These are phyloP conservation scores for Drosophila auraria DNA, from an alignment of 1,140 invertebrate species.

Conservation along the genomic window DNA sequence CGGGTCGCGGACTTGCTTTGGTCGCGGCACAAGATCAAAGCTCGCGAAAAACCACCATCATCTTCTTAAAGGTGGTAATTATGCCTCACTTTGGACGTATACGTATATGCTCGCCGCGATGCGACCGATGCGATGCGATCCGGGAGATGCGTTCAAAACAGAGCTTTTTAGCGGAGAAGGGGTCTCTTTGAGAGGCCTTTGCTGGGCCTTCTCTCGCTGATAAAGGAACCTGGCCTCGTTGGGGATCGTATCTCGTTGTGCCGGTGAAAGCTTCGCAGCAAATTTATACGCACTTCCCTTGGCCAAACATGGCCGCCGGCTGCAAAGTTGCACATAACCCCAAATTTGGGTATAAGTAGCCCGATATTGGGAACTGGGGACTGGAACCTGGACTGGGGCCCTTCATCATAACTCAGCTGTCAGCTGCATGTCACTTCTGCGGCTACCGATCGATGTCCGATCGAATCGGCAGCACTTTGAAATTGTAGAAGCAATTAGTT, in stretches of 20 bases:
- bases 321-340: constrained; percentile 58
- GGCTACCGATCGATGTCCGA: constrained; percentile 73
- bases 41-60: constrained; percentile 84
- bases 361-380: constrained; percentile 34
- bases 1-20: constrained; percentile 36
- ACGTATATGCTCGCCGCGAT: constrained; percentile 47
- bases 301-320: constrained; percentile 72
- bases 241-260: constrained; percentile 41
- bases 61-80: constrained; percentile 84
- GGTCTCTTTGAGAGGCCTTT: neutral
- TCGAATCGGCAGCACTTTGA: constrained; percentile 61
- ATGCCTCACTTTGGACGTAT: constrained; percentile 67
- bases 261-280: constrained; percentile 77
- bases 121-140: constrained; percentile 21
- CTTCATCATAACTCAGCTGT: constrained; percentile 82
- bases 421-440: constrained; percentile 84
- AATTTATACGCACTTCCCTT: constrained; percentile 76
- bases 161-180: constrained; percentile 16
- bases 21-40: constrained; percentile 78
- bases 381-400: constrained; percentile 14
- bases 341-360: constrained; percentile 74
- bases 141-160: constrained; percentile 32
- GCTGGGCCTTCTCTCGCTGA: constrained; percentile 28
- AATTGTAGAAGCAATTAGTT: constrained; percentile 80
- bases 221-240: constrained; percentile 52